A percentile compares a stretch with the other conserved stretches of the same genome.
These are phyloP conservation scores for Columba guinea DNA, from an alignment of 2,797 vertebrate genomes.

Conservation along the genomic window DNA sequence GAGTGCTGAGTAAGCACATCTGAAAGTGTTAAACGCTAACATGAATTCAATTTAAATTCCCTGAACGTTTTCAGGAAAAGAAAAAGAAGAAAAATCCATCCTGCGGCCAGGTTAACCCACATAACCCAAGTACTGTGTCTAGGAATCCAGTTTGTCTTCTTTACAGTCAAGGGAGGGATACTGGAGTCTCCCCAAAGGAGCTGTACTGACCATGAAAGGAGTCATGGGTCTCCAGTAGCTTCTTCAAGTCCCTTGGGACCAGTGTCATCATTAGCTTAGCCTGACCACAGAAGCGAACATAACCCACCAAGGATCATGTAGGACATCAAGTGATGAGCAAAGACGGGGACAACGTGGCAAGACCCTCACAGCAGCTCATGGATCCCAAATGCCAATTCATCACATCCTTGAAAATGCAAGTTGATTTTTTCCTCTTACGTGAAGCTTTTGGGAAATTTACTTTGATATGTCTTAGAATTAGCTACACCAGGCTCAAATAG, in stretches of 20 bases:
- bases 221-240: neutral
- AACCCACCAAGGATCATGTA: neutral
- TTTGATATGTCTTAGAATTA: neutral
- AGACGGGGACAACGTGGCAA: neutral
- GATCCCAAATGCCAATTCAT: neutral
- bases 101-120: neutral
- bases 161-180: neutral
- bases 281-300: neutral
- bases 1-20: neutral
- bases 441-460: neutral
- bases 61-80: neutral
- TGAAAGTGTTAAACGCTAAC: neutral
- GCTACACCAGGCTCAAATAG: neutral
- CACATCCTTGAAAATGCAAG: accelerated
- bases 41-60: neutral
- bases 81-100: neutral
- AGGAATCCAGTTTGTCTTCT: neutral
- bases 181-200: neutral
- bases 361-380: neutral
- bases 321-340: neutral
- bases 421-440: neutral
- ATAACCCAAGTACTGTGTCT: accelerated
- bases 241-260: neutral
- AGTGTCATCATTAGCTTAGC: neutral
- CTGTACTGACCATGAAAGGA: neutral